These are phyloP conservation scores for Philereme transversata DNA, from an alignment of 2,888 invertebrate genomes.

Conservation along the genomic window DNA sequence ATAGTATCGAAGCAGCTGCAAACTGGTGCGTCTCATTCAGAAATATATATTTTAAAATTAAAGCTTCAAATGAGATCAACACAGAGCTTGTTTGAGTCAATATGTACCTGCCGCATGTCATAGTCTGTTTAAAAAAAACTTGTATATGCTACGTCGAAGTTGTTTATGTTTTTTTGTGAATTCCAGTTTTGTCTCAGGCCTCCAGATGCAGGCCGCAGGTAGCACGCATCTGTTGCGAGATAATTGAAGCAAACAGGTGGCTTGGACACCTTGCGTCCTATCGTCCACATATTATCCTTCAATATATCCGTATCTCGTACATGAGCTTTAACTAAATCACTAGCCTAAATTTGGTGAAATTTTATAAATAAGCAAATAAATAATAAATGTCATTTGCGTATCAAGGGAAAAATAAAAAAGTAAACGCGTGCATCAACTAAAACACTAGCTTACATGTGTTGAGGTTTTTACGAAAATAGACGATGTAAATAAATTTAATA, in stretches of 20 bases:
- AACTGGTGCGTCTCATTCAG: too few species aligned
- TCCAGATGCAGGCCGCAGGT: constrained; percentile 58
- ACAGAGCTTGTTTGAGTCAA: too few species aligned
- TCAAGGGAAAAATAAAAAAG: too few species aligned
- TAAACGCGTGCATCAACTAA: background rate
- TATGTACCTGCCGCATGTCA: constrained; percentile 3
- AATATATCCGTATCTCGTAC: background rate
- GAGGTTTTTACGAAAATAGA: constrained; percentile 1
- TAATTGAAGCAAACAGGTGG: constrained; percentile 77
- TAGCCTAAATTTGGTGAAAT: too few species aligned
- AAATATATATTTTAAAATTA: too few species aligned
- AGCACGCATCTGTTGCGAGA: constrained; percentile 77
- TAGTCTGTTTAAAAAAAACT: constrained; percentile 5
- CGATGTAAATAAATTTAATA: constrained; percentile 28
- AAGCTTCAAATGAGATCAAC: background rate
- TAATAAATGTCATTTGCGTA: too few species aligned
- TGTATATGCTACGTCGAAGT: constrained; percentile 20
- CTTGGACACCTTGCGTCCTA: constrained; percentile 73
- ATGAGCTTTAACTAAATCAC: background rate
- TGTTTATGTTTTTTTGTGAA: constrained; percentile 55
- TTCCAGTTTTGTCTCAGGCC: constrained; percentile 38
- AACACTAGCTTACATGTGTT: background rate
- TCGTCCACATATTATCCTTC: constrained; percentile 41
- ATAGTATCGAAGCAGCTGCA: too few species aligned
- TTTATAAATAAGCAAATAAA: background rate